Evolutionary conservation across 2,888 invertebrate species (phyloP).

Genomic region (Neria commutata): DNA sequence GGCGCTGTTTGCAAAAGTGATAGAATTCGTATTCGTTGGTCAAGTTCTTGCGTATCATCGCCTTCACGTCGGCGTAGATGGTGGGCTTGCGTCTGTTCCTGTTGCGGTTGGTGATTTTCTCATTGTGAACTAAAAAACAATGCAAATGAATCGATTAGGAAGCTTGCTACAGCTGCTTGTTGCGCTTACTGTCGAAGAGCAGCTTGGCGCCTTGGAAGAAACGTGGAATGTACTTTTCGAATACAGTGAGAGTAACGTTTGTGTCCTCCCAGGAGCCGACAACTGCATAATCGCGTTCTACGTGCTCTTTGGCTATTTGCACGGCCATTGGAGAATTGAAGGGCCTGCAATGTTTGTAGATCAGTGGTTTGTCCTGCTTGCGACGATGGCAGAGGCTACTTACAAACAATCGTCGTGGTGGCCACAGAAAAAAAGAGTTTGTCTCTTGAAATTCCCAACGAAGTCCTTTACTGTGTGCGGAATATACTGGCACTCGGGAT

Average conservation of each 20-base stretch:
- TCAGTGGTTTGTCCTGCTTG: not conserved
- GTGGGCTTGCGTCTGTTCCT: conserved; percentile 80
- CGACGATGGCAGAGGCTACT: conserved; percentile 60
- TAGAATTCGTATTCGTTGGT: conserved; percentile 89
- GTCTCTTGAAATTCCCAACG: conserved; percentile 72
- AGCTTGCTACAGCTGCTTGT: no score
- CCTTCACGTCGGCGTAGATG: conserved; percentile 47
- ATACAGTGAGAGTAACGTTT: conserved; percentile 77
- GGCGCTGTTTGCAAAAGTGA: conserved; percentile 82
- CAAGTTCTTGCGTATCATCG: conserved; percentile 81
- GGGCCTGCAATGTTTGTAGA: conserved; percentile 66
- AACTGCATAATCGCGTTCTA: conserved; percentile 81
- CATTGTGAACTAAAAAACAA: conserved; percentile 39
- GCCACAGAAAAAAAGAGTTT: conserved; percentile 74
- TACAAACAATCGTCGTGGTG: conserved; percentile 80
- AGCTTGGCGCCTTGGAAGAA: conserved; percentile 75
- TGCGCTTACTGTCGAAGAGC: not conserved
- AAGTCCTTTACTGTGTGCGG: conserved; percentile 79
- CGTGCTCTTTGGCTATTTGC: conserved; percentile 77
- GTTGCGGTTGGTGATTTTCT: conserved; percentile 66
- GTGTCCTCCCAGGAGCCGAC: conserved; percentile 84
- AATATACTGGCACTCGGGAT: conserved; percentile 72
- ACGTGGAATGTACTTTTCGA: conserved; percentile 79
- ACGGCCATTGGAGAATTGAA: conserved; percentile 80
- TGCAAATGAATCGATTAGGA: no score